A percentile compares a stretch with the other conserved stretches of the same genome.
These are phyloP conservation scores for Eulemur albifrons DNA, from an alignment of 2,797 vertebrate genomes.

Conservation along the genomic window DNA sequence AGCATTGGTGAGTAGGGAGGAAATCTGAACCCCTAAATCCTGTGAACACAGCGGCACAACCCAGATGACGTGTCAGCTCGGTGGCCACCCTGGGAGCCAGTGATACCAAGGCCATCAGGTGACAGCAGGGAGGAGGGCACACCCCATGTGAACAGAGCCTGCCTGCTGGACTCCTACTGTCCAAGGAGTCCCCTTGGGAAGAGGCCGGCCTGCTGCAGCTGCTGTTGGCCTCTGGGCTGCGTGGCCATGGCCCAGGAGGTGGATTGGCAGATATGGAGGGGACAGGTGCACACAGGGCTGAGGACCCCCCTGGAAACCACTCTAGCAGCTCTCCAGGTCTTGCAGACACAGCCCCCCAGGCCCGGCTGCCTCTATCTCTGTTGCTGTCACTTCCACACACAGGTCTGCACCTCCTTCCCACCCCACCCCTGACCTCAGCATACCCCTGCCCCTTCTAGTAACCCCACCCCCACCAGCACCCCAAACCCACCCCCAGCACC, in stretches of 20 bases:
- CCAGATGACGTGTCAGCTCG: fast-evolving
- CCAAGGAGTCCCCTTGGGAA: background rate
- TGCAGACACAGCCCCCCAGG: too few species aligned
- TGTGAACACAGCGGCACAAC: background rate
- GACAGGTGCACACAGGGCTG: background rate
- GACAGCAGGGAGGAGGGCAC: background rate
- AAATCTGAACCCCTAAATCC: background rate
- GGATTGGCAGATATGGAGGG: background rate
- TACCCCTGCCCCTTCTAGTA: fast-evolving
- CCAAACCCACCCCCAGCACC: background rate
- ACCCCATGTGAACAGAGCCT: too few species aligned
- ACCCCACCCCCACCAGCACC: fast-evolving
- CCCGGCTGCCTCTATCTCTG: background rate
- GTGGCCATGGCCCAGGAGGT: background rate
- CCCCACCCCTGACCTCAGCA: fast-evolving
- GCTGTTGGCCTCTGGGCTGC: background rate
- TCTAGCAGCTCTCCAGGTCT: background rate
- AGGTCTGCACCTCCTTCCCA: background rate
- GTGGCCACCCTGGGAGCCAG: background rate
- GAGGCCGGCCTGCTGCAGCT: background rate
- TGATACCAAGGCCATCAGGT: fast-evolving
- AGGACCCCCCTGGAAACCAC: background rate
- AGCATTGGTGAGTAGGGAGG: too few species aligned
- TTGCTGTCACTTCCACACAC: fast-evolving
- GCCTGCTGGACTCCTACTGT: background rate